These are phyloP conservation scores for Molossus molossus DNA, from an alignment of 2,797 vertebrate genomes.

Conservation along the genomic window DNA sequence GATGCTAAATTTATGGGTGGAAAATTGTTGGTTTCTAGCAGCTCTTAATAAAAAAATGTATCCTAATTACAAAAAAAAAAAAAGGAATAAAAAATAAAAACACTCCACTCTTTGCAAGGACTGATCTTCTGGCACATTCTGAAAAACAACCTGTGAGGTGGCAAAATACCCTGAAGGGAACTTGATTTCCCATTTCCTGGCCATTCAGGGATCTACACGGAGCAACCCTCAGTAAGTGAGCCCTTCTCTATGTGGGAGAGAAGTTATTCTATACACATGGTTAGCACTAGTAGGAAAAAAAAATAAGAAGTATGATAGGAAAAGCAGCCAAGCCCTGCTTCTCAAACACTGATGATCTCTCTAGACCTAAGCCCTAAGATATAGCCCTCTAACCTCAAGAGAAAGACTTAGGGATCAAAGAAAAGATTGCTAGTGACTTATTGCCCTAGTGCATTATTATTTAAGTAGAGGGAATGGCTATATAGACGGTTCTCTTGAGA, in stretches of 20 bases:
- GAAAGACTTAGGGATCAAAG: not conserved
- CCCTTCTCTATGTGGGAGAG: not conserved
- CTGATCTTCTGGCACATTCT: conserved; percentile 69
- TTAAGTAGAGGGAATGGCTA: not conserved
- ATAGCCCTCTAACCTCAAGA: not conserved
- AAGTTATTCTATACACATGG: not conserved
- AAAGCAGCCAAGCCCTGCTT: conserved; percentile 14
- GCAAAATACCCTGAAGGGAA: conserved; percentile 76
- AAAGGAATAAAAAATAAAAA: conserved; percentile 72
- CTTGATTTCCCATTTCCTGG: conserved; percentile 44
- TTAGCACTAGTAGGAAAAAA: not conserved
- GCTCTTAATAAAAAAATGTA: conserved; percentile 82
- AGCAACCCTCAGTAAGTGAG: not conserved
- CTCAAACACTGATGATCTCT: not conserved
- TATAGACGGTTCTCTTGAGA: conserved; percentile 14
- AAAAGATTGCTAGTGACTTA: not conserved
- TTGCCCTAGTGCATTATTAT: not conserved
- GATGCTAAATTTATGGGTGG: conserved; percentile 80
- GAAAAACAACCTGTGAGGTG: conserved; percentile 76
- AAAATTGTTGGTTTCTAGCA: conserved; percentile 76
- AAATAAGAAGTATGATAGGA: not conserved
- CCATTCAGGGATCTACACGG: not conserved
- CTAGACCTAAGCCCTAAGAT: not conserved
- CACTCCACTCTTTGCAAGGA: conserved; percentile 68
- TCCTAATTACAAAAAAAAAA: conserved; percentile 74